phyloP scores from a whole-genome alignment of 2,797 vertebrate genomes.

The Denticeps clupeoides region DNA sequence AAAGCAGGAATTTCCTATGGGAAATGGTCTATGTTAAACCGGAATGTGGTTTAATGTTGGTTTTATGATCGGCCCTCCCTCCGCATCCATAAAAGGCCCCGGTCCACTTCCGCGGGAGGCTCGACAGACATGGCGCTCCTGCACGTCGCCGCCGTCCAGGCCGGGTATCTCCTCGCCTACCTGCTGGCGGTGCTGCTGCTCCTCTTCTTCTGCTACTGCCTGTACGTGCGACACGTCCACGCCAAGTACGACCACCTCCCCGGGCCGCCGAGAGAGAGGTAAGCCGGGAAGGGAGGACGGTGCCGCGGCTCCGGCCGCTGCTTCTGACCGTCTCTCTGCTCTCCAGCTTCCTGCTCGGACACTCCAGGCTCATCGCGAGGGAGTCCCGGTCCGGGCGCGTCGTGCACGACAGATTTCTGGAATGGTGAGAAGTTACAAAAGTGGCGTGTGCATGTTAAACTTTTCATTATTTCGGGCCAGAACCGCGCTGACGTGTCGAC shows the following conservation, averaged over 20 bases:
- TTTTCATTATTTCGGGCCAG: no score
- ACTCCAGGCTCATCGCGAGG: constrained; percentile 8
- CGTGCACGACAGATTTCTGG: constrained; percentile 30
- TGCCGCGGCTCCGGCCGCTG: no score
- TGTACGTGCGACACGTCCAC: constrained; percentile 61
- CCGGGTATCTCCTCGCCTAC: not conserved
- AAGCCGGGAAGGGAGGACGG: no score
- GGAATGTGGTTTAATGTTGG: no score
- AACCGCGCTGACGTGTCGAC: no score
- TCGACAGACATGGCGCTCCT: constrained; percentile 28
- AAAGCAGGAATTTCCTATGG: no score
- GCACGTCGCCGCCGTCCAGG: not conserved
- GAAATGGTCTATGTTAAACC: no score
- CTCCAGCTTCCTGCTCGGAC: constrained; percentile 48
- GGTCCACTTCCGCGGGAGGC: no score
- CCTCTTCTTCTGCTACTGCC: constrained; percentile 55
- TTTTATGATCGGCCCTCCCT: no score
- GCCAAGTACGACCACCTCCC: constrained; percentile 77
- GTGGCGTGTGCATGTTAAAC: not conserved
- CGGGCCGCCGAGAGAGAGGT: constrained; percentile 73
- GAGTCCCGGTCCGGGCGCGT: not conserved
- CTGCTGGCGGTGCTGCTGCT: constrained; percentile 26
- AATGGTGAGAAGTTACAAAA: constrained; percentile 42
- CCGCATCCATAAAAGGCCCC: no score
- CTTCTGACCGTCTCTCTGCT: not conserved